phyloP scores from a whole-genome alignment of 2,888 invertebrate species.

The Aleiodes leptofemur region DNA sequence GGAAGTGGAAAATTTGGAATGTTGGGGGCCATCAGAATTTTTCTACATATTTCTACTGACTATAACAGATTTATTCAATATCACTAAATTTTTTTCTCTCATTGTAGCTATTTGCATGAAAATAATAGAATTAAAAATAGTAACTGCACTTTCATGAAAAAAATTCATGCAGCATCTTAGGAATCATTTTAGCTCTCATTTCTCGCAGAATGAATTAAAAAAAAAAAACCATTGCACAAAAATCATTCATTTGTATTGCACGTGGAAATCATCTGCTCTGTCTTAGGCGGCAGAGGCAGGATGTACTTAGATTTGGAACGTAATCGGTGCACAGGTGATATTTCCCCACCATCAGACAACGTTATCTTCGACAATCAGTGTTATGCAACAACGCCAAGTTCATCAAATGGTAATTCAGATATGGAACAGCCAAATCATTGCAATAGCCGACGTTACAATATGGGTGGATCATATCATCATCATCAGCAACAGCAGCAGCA shows the following conservation, averaged over 20 bases:
- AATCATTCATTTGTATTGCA: conserved; percentile 53
- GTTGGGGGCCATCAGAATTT: no score
- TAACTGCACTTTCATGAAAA: no score
- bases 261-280: conserved; percentile 68
- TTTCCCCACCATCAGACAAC: conserved; percentile 93
- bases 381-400: conserved; percentile 95
- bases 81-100: no score
- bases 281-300: conserved; percentile 73
- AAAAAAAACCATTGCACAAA: conserved; percentile 46
- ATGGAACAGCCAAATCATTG: conserved; percentile 84
- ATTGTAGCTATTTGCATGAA: conserved; percentile 1
- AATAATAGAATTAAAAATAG: not conserved
- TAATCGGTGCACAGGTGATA: conserved; percentile 77
- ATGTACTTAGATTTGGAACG: conserved; percentile 82
- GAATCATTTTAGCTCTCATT: not conserved
- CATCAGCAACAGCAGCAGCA: conserved; percentile 73
- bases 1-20: no score
- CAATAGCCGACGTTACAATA: conserved; percentile 74
- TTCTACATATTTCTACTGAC: no score
- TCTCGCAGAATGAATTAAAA: no score
- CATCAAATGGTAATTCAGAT: conserved; percentile 94
- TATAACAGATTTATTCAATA: no score
- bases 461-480: conserved; percentile 78
- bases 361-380: conserved; percentile 97
- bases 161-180: no score